These are phyloP conservation scores for Eucidaris tribuloides DNA, from an alignment of 35 echinoderm and acorn worm genomes.

Conservation along the genomic window DNA sequence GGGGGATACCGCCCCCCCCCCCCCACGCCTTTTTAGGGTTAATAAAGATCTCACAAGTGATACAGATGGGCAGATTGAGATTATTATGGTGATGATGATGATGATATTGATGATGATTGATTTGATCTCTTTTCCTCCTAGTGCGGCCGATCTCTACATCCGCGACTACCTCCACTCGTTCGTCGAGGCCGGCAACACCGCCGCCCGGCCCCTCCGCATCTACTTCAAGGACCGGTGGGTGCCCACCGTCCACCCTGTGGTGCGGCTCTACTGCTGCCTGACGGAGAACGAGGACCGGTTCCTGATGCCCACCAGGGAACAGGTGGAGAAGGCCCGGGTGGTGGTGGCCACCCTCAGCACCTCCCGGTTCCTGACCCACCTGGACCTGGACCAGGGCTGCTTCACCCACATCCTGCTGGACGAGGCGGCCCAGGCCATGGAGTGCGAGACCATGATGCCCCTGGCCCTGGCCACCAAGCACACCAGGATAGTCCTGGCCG, in stretches of 20 bases:
- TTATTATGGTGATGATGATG: no score
- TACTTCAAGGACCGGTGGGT: constrained; percentile 99
- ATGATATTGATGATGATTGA: no score
- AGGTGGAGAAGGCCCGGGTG: constrained; percentile 83
- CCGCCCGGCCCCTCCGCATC: constrained; percentile 81
- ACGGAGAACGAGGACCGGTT: constrained; percentile 82
- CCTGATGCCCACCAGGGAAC: constrained; percentile 78
- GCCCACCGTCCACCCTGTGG: constrained; percentile 76
- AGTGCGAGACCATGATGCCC: constrained; percentile 98
- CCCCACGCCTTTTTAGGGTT: no score
- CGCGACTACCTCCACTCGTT: constrained; percentile 92
- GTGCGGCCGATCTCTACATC: constrained; percentile 97
- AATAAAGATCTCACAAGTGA: no score
- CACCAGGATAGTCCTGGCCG: constrained; percentile 92
- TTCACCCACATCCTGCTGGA: constrained; percentile 96
- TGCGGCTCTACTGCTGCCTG: constrained; percentile 84
- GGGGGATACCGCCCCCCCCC: no score
- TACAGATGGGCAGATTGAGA: no score
- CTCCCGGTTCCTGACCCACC: constrained; percentile 75
- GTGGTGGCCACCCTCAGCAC: constrained; percentile 99
- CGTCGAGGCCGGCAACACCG: constrained; percentile 75
- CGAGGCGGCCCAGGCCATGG: constrained; percentile 98
- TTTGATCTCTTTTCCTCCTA: no score
- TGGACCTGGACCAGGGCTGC: constrained; percentile 74
- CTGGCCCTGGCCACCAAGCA: constrained; percentile 78